Evolutionary conservation across 2,888 invertebrate species (phyloP), one percentile per base, ranked within the genome.

Genomic region (Atethmia centrago): DNA sequence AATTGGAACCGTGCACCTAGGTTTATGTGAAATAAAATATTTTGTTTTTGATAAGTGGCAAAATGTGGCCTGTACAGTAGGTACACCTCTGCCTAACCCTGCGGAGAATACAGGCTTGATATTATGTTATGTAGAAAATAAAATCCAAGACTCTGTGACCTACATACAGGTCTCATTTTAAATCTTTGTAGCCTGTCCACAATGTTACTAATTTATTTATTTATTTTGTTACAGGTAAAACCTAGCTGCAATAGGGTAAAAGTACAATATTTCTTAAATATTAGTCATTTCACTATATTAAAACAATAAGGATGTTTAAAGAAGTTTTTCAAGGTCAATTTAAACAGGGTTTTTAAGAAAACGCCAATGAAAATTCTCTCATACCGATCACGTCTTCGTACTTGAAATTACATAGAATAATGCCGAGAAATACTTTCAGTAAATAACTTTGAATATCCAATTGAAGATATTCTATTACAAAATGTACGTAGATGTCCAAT

Each of bases 191-290:
- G 3, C 1, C 16, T 21, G 2, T 1, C 5, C 36, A n/a, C 14
- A 56, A n/a, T 55, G 10, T 40, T 42, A 47, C 62, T 56, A 56
- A 78, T 1, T 36, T 36, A 28, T 14, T 59, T 47, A 25, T 61
- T 74, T 21, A 59, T 67, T 69, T 78, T 78, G 82, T 81, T 81
- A 47, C 81, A 81, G 81, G 81, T 81, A 81, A 53, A 58, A 56
- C 3, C 5, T 31, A n/a, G 45, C 77, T 53, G 62, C n/a, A 63
- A 4, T 25, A 14, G 16, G 79, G 56, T 71, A 53, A 62, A 51
- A 4, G 1, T 36, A 55, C 3, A 36, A 56, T 45, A 31, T 47
- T 59, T 40, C 3, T 14, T 25, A 2, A 49, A n/a, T 16, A 64
- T 19, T 4, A 19, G 42, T 59, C 31, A 25, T 12, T 51, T 40